phyloP scores from a whole-genome alignment of 92 coral and sea anemone species.

The Scolanthus callimorphus region DNA sequence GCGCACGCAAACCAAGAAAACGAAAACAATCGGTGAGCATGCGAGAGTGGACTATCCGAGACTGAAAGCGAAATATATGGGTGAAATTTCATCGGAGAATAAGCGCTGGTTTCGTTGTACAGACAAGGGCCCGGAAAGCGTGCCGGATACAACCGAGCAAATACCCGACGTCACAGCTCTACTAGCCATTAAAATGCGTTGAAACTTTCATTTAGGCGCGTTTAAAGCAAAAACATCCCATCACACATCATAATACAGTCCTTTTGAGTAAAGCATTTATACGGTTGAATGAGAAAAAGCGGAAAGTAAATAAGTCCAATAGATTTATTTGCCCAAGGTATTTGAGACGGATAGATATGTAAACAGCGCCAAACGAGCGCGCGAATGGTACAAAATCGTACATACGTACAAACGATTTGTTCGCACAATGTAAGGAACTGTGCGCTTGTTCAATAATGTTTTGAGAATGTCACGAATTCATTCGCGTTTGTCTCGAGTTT shows the following conservation, averaged over 20 bases:
- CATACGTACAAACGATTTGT: too few species aligned
- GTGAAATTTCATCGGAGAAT: slow-evolving; percentile 9
- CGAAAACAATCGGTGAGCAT: neutral
- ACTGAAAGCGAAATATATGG: neutral
- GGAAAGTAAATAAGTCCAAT: slow-evolving; percentile 54
- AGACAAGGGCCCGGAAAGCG: slow-evolving; percentile 24
- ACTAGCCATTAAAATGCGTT: slow-evolving; percentile 68
- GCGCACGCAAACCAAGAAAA: neutral
- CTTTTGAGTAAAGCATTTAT: slow-evolving; percentile 45
- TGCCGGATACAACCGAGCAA: slow-evolving; percentile 71
- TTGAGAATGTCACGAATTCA: too few species aligned
- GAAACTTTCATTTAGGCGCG: slow-evolving; percentile 82
- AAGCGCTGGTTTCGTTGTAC: slow-evolving; percentile 1
- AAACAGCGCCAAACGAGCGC: slow-evolving; percentile 35
- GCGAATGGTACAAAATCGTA: too few species aligned
- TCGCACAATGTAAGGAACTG: too few species aligned
- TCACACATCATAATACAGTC: slow-evolving; percentile 55
- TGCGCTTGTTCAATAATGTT: too few species aligned
- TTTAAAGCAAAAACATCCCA: slow-evolving; percentile 90
- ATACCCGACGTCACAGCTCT: slow-evolving; percentile 45
- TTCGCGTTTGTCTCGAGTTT: slow-evolving; percentile 6
- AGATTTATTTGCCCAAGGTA: slow-evolving; percentile 66
- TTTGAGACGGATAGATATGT: slow-evolving; percentile 60
- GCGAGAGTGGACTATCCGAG: neutral
- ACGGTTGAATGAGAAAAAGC: slow-evolving; percentile 45